Evolutionary conservation across 2,888 invertebrate species (phyloP), one percentile per base, ranked within the genome.

Genomic region (Xestia sexstrigata): DNA sequence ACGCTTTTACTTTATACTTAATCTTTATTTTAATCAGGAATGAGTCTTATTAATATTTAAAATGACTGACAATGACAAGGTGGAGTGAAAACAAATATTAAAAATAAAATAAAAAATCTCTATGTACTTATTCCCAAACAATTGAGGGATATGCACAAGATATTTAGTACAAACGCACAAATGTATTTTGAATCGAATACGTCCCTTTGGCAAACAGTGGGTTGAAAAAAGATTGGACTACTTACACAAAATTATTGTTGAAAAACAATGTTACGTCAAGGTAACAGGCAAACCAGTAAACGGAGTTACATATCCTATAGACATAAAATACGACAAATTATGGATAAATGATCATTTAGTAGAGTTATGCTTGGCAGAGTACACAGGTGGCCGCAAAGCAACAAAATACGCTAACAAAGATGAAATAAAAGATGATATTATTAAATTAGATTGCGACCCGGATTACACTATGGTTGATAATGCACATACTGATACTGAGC

Each of bases 171-270:
- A 35, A 35, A 35, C 98, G 0, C 97, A 97, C 67, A 97, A 96
- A 89, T 97, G 98, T 86, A 88, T 95, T 20, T 94, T 99, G 35
- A 89, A 82, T 75, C 91, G 95, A 5, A 94, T 96, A 26, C 90
- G 91, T 15, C 96, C 96, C 0, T 58, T 85, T 0, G 91, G 84
- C 8, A 89, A 90, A 8, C 88, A 89, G 3, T 98, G 98, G 97
- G 90, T 94, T 9, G 89, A 93, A 0, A 91, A 92, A 1, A 97
- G 97, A 4, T 94, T 98, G 55, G 98, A 98, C 87, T 97, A 96
- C 76, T 96, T 98, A 47, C 97, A 98, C 87, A 93, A 93, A 5
- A 91, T 93, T 2, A 83, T 98, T 3, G 97, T 98, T 0, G 97
- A 97, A 63, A 97, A 97, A 82, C 84, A 96, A 15, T 97, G 97